A percentile compares a stretch with the other conserved stretches of the same genome.
These are phyloP conservation scores for Acleris sparsana DNA, from an alignment of 2,888 invertebrate species.

Conservation along the genomic window DNA sequence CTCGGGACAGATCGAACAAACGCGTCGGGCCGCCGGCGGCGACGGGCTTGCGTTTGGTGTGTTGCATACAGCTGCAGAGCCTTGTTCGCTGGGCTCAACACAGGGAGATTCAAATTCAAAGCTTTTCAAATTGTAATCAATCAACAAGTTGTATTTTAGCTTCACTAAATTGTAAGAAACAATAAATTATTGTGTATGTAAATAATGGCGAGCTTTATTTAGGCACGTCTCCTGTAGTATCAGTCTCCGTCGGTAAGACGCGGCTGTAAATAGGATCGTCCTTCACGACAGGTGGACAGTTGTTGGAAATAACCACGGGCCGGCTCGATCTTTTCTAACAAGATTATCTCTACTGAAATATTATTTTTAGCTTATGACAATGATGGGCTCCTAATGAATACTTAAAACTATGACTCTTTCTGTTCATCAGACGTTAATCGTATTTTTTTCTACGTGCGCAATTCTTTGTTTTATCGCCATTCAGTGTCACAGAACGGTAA, in stretches of 20 bases:
- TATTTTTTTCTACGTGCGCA: neutral
- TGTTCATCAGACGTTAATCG: neutral
- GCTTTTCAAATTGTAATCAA: constrained; percentile 81
- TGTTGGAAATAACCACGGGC: constrained; percentile 26
- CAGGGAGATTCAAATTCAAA: constrained; percentile 75
- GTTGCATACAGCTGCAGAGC: constrained; percentile 71
- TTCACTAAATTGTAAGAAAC: constrained; percentile 84
- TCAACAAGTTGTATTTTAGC: constrained; percentile 82
- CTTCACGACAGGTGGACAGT: constrained; percentile 33
- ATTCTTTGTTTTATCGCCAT: constrained; percentile 8
- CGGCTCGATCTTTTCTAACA: constrained; percentile 11
- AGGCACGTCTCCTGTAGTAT: constrained; percentile 62
- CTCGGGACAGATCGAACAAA: constrained; percentile 51
- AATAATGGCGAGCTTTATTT: constrained; percentile 81
- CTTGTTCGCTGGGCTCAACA: constrained; percentile 72
- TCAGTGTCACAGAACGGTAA: constrained; percentile 30
- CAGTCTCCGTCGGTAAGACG: constrained; percentile 42
- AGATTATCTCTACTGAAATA: constrained; percentile 18
- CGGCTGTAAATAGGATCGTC: constrained; percentile 46
- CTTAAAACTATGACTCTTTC: no score
- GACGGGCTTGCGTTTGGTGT: constrained; percentile 62
- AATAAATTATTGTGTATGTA: constrained; percentile 85
- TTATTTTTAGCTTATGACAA: no score
- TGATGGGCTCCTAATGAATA: no score
- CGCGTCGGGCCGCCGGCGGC: constrained; percentile 37